Evolutionary conservation across 2,797 vertebrate genomes (phyloP).

Genomic region (Petrocephalus sullivani): DNA sequence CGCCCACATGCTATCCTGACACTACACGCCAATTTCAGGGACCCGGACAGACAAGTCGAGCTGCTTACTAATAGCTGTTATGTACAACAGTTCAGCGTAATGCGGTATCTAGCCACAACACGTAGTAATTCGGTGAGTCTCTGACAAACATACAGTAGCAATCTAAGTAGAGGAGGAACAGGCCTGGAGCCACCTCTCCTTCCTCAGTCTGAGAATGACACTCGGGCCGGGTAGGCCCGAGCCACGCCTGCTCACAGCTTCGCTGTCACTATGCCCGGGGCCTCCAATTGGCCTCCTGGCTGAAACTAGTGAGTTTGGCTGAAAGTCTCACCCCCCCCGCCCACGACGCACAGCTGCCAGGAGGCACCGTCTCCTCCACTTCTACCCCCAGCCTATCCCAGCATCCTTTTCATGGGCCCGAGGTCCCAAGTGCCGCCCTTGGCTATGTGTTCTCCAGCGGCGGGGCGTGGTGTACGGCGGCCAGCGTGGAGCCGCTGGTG

Average conservation of each 20-base stretch:
- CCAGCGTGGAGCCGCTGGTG: constrained; percentile 51
- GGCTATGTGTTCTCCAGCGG: constrained; percentile 58
- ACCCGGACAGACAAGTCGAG: background rate
- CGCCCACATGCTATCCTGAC: background rate
- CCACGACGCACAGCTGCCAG: background rate
- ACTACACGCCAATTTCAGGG: background rate
- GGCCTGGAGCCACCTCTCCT: background rate
- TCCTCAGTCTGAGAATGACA: background rate
- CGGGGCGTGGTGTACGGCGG: constrained; percentile 50
- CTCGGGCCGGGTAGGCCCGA: background rate
- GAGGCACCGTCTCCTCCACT: background rate
- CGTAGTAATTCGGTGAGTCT: background rate
- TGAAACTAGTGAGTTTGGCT: background rate
- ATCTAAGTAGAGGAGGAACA: background rate
- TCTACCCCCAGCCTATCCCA: background rate
- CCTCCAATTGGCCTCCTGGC: background rate
- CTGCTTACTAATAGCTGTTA: background rate
- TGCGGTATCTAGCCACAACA: background rate
- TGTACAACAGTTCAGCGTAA: background rate
- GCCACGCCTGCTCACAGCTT: background rate
- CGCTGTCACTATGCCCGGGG: background rate
- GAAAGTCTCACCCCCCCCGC: background rate
- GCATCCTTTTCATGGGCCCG: background rate
- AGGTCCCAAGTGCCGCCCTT: background rate
- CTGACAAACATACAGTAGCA: background rate